Base-by-base conservation (phyloP, 2,888 invertebrate species). In the Drosophila nigritarsus region DNA sequence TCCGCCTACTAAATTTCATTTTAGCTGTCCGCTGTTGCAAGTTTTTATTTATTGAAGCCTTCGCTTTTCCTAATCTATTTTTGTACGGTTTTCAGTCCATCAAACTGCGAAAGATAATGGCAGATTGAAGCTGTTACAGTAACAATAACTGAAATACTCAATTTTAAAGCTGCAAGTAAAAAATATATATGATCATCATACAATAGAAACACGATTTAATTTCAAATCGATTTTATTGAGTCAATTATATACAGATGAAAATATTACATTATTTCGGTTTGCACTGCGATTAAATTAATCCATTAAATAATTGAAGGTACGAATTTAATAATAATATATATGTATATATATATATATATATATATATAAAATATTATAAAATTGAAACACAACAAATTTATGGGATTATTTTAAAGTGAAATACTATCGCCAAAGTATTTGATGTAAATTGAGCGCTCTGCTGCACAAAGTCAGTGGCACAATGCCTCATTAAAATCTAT, bases 1-100 rank as follows among this genome's bases (percentile, higher is more conserved):
- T 60, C 32, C 71, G 71, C 75, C 56, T 49, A 70, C 70, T 76
- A 75, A 75, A 76, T 66, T 66, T 75, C 18, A 58, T 63, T 66
- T 55, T 11, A 48, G 24, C 20, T 55, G 36, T n/a, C 63, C 38
- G 53, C 36, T 62, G 59, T 56, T 42, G 30, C 20, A 30, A 32
- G 36, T 30, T 45, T 59, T 51, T 70, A 65, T 69, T 74, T 62
- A 65, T 70, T 75, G 54, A 61, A 48, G 69, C 74, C 61, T 69
- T 74, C 61, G 56, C 29, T 29, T 55, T 34, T 38, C 56, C 34
- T 60, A 61, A 69, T 64, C 66, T 62, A 61, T 56, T 71, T 58
- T 30, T 40, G 34, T 60, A 56, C 55, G 42, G 24, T 58, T 67
- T 54, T 71, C 67, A 58, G 34, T 51, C 65, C 50, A 65, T 59